Base-by-base conservation (phyloP, 2,113 vertebrate species). In the Gavia stellata region DNA sequence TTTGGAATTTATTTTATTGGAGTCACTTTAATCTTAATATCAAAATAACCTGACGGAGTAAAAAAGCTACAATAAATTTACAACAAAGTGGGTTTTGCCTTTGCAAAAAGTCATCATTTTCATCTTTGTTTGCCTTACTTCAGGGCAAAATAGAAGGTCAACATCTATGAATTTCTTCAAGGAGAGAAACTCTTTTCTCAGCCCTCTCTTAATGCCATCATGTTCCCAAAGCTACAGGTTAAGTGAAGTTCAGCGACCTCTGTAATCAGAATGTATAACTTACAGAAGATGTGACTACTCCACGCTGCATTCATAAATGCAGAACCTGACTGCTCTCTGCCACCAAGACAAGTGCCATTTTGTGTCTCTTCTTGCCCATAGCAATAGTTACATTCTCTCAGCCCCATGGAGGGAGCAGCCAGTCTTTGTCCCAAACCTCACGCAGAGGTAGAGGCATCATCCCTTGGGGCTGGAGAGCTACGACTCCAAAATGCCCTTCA, bases 81-180 rank as follows among this genome's bases (percentile, higher is more conserved):
- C 88, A 88, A 71, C 12, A n/a, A 16, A 28, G n/a, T 17, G n/a
- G 5, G 3, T 80, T 95, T 87, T 90, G 42, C 72, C 71, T 92
- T 83, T 66, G 55, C 40, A 91, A 81, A 91, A 74, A 3, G n/a
- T 66, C 29, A 52, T 45, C 2, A 20, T 87, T 91, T 89, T 92
- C 45, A 94, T 81, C 68, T 73, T 82, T 34, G 10, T 67, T 84
- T 91, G 73, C 61, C 47, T 96, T 74, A 33, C 81, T 90, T 72
- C 68, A 81, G 81, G 89, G 65, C 29, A 85, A 91, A 95, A 89
- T 18, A 94, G 50, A 87, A 94, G 77, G 86, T 94, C 86, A 96
- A 78, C n/a, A 72, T 56, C 56, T 72, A 61, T 23, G 14, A 81
- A 81, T 95, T 79, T 84, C 68, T 92, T 93, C 68, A 91, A 83